Percentiles rank a stretch among this genome's conserved stretches.
These are phyloP conservation scores for Stomatorhinus ivindoensis DNA, from an alignment of 2,113 vertebrate genomes.

Conservation along the genomic window DNA sequence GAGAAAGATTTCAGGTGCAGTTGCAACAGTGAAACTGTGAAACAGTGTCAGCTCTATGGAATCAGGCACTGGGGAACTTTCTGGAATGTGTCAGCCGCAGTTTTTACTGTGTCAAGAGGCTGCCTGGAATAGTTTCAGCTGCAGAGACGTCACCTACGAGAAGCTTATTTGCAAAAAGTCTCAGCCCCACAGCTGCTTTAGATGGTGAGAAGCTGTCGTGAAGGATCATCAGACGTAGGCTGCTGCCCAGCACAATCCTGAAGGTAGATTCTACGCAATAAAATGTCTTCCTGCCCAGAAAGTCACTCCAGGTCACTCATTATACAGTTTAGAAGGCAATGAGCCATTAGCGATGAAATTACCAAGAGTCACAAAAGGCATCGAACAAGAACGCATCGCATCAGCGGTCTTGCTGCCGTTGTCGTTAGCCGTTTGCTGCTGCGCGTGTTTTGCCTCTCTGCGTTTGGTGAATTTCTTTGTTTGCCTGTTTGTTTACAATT, in stretches of 20 bases:
- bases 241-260: background rate
- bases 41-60: background rate
- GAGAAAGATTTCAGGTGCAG: background rate
- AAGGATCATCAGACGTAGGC: background rate
- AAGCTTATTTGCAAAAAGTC: background rate
- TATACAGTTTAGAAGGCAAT: background rate
- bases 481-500: background rate
- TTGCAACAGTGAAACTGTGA: background rate
- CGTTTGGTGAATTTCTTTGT: background rate
- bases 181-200: background rate
- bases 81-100: background rate
- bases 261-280: background rate
- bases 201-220: background rate
- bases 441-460: background rate
- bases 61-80: background rate
- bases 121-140: slow-evolving; percentile 3
- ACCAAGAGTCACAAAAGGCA: background rate
- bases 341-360: background rate
- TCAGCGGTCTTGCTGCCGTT: background rate
- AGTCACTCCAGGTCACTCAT: background rate
- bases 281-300: background rate
- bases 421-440: background rate
- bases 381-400: background rate
- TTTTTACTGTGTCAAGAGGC: background rate
- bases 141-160: slow-evolving; percentile 1